phyloP scores from a whole-genome alignment of 23 tunicate genomes.

The Ciona savignyi region DNA sequence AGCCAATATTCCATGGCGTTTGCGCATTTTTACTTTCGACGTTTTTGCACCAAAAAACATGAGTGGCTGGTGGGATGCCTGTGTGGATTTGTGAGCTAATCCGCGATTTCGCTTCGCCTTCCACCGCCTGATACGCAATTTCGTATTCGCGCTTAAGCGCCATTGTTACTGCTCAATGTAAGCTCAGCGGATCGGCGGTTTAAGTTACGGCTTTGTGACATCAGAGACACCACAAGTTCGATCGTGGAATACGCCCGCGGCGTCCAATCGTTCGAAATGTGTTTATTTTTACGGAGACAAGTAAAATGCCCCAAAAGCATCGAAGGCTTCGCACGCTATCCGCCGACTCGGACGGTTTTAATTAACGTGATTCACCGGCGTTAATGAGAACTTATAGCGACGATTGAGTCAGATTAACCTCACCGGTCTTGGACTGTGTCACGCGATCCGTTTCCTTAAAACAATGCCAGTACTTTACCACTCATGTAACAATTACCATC shows the following conservation, averaged over 20 bases:
- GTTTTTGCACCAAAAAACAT: no score
- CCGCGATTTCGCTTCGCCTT: background rate
- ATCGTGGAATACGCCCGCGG: constrained; percentile 2
- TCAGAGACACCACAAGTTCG: background rate
- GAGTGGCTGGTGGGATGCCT: no score
- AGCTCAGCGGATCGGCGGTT: background rate
- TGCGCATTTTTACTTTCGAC: no score
- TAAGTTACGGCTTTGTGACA: background rate
- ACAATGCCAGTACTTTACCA: background rate
- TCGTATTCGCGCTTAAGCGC: background rate
- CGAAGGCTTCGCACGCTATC: background rate
- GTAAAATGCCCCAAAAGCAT: background rate
- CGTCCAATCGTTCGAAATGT: background rate
- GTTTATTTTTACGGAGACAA: background rate
- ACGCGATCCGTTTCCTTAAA: background rate
- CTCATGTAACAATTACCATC: background rate
- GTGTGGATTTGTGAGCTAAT: background rate
- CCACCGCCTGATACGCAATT: background rate
- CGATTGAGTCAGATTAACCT: background rate
- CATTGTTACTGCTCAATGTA: background rate
- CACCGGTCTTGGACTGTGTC: background rate
- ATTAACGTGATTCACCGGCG: background rate
- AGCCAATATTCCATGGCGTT: no score
- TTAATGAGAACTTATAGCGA: background rate
- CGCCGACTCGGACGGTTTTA: background rate